Evolutionary conservation across 1,140 invertebrate species (phyloP).

Genomic region (Tetragonula clypearis): DNA sequence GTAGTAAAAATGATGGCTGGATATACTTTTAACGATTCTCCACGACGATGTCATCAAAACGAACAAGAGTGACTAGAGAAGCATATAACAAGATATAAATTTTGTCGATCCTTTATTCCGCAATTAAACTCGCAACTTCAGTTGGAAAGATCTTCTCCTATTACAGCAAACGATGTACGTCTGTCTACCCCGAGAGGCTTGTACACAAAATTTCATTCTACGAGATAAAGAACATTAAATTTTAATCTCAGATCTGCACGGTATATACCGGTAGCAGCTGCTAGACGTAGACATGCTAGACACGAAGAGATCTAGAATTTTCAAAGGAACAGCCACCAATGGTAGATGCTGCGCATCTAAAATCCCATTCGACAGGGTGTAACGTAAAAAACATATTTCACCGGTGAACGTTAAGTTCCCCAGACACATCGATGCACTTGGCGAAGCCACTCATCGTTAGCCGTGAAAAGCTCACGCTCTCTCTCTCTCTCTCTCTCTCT

Average conservation of each 20-base stretch:
- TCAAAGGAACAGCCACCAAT: not conserved
- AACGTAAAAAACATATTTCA: slow-evolving; percentile 7
- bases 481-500: not conserved
- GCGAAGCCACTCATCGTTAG: slow-evolving; percentile 9
- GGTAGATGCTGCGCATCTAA: not conserved
- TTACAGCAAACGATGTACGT: not conserved
- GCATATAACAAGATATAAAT: not conserved
- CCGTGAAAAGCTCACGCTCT: slow-evolving; percentile 28
- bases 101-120: not conserved
- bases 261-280: not conserved
- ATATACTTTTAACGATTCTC: not conserved
- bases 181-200: not conserved
- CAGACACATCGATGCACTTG: slow-evolving; percentile 8
- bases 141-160: not conserved
- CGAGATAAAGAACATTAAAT: not conserved
- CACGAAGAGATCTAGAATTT: not conserved
- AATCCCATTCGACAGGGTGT: not conserved
- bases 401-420: not conserved
- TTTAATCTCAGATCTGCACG: not conserved
- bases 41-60: not conserved
- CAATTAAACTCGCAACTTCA: not conserved
- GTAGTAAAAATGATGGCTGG: not conserved
- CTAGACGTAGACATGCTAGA: not conserved
- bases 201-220: not conserved
- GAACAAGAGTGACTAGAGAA: not conserved